These are phyloP conservation scores for Dicrurus megarhynchus DNA, from an alignment of 2,113 vertebrate species.

Conservation along the genomic window DNA sequence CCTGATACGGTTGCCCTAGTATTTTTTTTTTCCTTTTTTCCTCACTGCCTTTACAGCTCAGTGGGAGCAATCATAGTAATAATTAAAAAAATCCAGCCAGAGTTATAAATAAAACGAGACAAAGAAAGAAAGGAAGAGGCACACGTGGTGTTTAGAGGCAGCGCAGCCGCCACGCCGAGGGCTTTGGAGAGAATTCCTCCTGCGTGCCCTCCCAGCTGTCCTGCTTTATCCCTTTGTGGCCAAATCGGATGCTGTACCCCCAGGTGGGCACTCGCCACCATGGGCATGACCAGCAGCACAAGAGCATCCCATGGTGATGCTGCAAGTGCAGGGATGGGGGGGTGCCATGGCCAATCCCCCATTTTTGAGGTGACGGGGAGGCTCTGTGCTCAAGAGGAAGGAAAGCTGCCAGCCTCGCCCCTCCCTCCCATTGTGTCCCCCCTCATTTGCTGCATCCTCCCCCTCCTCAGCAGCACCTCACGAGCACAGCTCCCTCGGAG, in stretches of 20 bases:
- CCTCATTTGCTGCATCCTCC: background rate
- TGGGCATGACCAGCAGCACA: rapidly evolving
- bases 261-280: background rate
- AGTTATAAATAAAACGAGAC: conserved; percentile 26
- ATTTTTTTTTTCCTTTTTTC: background rate
- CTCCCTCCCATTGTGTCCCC: background rate
- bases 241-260: background rate
- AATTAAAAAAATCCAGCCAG: conserved; percentile 3
- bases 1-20: background rate
- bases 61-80: conserved; percentile 21
- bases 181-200: background rate
- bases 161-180: background rate
- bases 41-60: background rate
- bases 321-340: background rate
- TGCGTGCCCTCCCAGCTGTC: background rate
- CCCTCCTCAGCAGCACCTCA: background rate
- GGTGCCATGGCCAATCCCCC: rapidly evolving
- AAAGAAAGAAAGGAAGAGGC: conserved; percentile 6
- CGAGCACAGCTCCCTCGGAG: background rate
- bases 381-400: background rate
- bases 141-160: background rate
- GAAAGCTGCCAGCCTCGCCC: background rate
- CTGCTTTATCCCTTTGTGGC: background rate
- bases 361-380: background rate
- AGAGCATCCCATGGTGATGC: background rate